A percentile compares a stretch with the other conserved stretches of the same genome.
phyloP scores from a whole-genome alignment of 2,888 invertebrate genomes.

The Diplolepis rosae region DNA sequence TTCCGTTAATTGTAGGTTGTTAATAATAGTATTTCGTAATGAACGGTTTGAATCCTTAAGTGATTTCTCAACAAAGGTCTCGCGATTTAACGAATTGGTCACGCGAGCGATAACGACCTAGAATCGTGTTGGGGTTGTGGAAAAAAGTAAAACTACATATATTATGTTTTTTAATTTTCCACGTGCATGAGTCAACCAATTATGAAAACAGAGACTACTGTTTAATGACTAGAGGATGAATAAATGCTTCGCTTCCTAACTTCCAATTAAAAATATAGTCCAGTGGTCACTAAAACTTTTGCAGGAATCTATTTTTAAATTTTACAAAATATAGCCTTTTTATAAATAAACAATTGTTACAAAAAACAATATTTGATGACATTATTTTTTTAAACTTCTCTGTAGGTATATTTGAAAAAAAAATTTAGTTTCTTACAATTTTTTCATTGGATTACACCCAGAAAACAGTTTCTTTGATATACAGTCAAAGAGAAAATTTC shows the following conservation, averaged over 20 bases:
- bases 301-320: too few relatives aligned
- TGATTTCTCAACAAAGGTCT: background rate
- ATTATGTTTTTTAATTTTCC: background rate
- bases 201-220: background rate
- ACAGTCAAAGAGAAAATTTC: too few relatives aligned
- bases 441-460: too few relatives aligned
- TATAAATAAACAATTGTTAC: too few relatives aligned
- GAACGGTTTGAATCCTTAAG: slow-evolving; percentile 1
- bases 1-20: background rate
- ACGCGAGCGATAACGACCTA: slow-evolving; percentile 39
- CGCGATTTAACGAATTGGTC: slow-evolving; percentile 40
- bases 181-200: background rate
- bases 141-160: background rate
- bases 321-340: too few relatives aligned
- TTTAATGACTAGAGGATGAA: background rate
- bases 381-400: too few relatives aligned
- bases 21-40: slow-evolving; percentile 5
- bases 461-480: too few relatives aligned
- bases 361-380: too few relatives aligned
- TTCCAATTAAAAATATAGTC: background rate
- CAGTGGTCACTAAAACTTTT: too few relatives aligned
- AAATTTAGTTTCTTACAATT: too few relatives aligned
- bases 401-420: too few relatives aligned
- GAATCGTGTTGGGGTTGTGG: slow-evolving; percentile 39
- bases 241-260: background rate